These are phyloP conservation scores for Micropoecilia bifurca DNA, from an alignment of 2,797 vertebrate genomes.

Conservation along the genomic window DNA sequence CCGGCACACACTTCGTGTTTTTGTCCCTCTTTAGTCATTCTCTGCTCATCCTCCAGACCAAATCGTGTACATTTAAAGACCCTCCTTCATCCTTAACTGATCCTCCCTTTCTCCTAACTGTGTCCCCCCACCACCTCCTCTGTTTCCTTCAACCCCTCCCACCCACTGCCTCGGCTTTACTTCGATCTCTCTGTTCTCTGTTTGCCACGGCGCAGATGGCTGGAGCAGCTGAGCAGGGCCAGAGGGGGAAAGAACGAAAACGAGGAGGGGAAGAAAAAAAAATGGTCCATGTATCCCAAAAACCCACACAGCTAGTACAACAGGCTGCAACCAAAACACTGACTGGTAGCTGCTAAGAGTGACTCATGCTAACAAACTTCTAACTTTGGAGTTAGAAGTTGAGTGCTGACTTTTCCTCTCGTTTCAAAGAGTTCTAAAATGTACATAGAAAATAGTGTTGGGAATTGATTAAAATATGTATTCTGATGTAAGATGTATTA, in stretches of 20 bases:
- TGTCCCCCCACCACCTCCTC: constrained; percentile 21
- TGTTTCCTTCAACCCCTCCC: constrained; percentile 34
- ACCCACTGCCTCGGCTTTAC: constrained; percentile 28
- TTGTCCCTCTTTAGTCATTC: constrained; percentile 40
- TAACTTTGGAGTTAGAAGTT: neutral
- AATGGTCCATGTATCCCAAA: constrained; percentile 32
- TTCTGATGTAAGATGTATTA: too few species aligned
- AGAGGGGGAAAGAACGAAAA: constrained; percentile 57
- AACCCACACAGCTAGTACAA: constrained; percentile 40
- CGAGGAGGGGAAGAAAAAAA: constrained; percentile 17
- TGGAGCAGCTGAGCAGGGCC: constrained; percentile 81
- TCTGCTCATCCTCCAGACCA: constrained; percentile 52
- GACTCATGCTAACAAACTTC: neutral
- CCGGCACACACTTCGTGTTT: constrained; percentile 34
- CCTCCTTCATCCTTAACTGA: constrained; percentile 49
- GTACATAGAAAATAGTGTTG: too few species aligned
- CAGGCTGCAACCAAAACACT: constrained; percentile 41
- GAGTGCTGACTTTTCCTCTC: neutral
- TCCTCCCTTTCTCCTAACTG: constrained; percentile 44
- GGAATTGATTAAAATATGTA: too few species aligned
- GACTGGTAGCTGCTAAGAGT: constrained; percentile 29
- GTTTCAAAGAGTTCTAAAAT: neutral
- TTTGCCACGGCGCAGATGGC: constrained; percentile 83
- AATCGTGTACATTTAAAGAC: constrained; percentile 42
- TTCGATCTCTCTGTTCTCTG: constrained; percentile 74